Conservation (phyloP, 2,113 vertebrate species). For the Mustela lutreola region DNA sequence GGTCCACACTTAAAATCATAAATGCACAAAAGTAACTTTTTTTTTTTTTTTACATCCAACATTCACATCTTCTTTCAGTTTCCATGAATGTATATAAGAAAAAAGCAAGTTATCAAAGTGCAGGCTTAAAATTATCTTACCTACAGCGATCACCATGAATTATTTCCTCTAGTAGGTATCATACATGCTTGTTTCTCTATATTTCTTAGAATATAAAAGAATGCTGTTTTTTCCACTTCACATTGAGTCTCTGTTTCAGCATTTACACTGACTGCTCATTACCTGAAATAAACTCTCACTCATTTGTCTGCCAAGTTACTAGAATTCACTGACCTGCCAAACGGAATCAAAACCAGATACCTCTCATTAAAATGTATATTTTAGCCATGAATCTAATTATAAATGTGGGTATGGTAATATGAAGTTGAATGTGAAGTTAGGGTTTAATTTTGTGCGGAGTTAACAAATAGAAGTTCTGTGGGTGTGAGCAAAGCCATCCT, state of each 20-base stretch:
- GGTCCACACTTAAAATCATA: conserved; percentile 55
- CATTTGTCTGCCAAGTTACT: not conserved
- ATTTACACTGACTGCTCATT: not conserved
- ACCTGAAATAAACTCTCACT: conserved; percentile 61
- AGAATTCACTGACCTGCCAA: not conserved
- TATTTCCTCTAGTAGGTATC: conserved; percentile 51
- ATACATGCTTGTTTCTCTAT: not conserved
- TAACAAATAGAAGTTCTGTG: not conserved
- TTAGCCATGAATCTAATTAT: conserved; percentile 31
- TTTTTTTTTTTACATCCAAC: conserved; percentile 67
- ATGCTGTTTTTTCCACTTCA: not conserved
- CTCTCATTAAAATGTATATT: not conserved
- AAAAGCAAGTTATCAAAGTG: conserved; percentile 49
- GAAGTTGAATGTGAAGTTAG: not conserved
- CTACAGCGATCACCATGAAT: not conserved
- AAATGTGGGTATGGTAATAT: not conserved
- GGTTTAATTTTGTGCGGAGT: not conserved
- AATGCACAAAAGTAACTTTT: conserved; percentile 58
- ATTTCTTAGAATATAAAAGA: conserved; percentile 12
- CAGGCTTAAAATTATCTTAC: conserved; percentile 54
- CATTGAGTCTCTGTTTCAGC: not conserved
- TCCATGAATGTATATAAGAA: conserved; percentile 52
- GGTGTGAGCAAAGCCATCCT: not conserved
- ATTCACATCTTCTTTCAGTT: conserved; percentile 63
- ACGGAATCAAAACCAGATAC: not conserved